These are phyloP conservation scores for Nibea coibor DNA, from an alignment of 2,113 vertebrate genomes.

Conservation along the genomic window DNA sequence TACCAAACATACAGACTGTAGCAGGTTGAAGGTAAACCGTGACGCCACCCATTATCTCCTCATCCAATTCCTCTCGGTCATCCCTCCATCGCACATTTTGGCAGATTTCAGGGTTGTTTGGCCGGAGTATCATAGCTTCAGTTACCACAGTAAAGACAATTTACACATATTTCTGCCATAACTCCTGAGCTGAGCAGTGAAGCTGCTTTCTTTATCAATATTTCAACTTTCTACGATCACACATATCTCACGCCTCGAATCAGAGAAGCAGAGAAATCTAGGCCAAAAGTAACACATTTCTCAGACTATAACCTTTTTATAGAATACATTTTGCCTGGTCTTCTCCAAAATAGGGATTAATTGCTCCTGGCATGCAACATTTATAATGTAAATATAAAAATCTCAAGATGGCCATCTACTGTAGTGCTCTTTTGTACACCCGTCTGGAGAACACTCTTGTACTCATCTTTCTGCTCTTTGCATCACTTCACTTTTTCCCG, in stretches of 20 bases:
- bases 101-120: not conserved
- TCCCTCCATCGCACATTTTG: not conserved
- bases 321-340: conserved; percentile 34
- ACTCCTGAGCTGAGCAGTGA: not conserved
- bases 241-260: conserved; percentile 8
- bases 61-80: conserved; percentile 4
- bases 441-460: conserved; percentile 7
- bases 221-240: conserved; percentile 14
- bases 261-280: conserved; percentile 5
- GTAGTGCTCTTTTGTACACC: conserved; percentile 17
- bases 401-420: conserved; percentile 3
- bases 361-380: conserved; percentile 56
- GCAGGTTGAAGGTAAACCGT: conserved; percentile 2
- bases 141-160: conserved; percentile 5
- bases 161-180: conserved; percentile 3
- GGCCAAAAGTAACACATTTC: conserved; percentile 46
- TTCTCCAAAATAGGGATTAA: conserved; percentile 53
- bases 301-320: conserved; percentile 32
- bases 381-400: conserved; percentile 51
- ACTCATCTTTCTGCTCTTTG: conserved; percentile 25
- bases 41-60: not conserved
- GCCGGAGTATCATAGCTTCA: not conserved
- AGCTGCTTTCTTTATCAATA: not conserved
- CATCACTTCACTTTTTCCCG: not conserved
- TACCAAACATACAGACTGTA: conserved; percentile 1